Percentiles rank a stretch among this genome's conserved stretches.
Conservation (phyloP, 1,140 invertebrate species). For the Centruroides vittatus region DNA sequence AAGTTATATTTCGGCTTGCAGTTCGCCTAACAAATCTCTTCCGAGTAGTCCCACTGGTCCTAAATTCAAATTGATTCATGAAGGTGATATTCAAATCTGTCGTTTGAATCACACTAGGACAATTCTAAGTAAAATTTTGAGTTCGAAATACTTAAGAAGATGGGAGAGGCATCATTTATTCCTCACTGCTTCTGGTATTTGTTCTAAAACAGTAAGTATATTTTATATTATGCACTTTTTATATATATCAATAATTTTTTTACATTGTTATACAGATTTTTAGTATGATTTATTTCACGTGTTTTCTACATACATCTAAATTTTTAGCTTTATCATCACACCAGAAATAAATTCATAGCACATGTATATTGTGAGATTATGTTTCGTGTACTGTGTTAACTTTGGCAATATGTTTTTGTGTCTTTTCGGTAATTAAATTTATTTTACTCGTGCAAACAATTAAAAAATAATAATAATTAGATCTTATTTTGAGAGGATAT, state of each 20-base stretch:
- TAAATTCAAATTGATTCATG: constrained; percentile 55
- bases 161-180: constrained; percentile 66
- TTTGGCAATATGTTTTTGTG: no score
- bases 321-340: no score
- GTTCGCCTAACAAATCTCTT: constrained; percentile 7
- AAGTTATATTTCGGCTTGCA: neutral
- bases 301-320: no score
- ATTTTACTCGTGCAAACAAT: no score
- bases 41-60: constrained; percentile 37
- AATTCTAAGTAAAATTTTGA: constrained; percentile 64
- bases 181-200: constrained; percentile 50
- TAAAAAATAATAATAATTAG: no score
- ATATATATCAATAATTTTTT: neutral
- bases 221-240: constrained; percentile 1
- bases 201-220: constrained; percentile 56
- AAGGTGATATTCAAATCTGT: constrained; percentile 62
- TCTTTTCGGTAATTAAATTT: no score
- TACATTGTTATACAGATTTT: no score
- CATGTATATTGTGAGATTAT: no score
- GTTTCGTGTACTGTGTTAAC: no score
- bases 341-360: no score
- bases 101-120: constrained; percentile 62
- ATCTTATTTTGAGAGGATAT: no score
- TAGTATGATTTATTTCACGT: no score
- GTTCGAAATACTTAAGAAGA: constrained; percentile 58